These are phyloP conservation scores for Cynopterus brachyotis DNA, from an alignment of 2,113 vertebrate species.

Conservation along the genomic window DNA sequence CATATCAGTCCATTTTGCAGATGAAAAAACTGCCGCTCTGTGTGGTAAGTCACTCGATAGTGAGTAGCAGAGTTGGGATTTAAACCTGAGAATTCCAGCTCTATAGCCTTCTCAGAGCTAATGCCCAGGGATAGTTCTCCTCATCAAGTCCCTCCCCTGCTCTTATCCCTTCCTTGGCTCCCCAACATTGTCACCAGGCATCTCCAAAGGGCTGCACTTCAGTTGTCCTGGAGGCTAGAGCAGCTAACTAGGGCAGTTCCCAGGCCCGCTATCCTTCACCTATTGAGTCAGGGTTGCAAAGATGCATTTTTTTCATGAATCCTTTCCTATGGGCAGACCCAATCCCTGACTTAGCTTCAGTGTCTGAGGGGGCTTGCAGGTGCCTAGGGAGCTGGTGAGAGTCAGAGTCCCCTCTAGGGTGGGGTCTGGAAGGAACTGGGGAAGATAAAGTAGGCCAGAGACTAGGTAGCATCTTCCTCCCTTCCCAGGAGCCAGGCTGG, in stretches of 20 bases:
- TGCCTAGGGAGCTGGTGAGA: not conserved
- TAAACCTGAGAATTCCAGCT: not conserved
- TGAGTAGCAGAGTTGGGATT: not conserved
- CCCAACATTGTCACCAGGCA: not conserved
- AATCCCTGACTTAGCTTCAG: not conserved
- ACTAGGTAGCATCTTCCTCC: not conserved
- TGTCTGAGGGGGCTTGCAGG: not conserved
- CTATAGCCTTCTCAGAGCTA: not conserved
- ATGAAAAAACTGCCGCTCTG: not conserved
- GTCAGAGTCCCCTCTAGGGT: not conserved
- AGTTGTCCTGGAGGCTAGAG: not conserved
- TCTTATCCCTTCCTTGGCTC: not conserved
- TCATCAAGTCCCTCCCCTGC: not conserved
- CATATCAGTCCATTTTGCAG: not conserved
- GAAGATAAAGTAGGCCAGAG: not conserved
- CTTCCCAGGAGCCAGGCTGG: not conserved
- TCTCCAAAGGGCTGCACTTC: not conserved
- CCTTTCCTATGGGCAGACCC: not conserved
- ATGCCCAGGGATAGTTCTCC: not conserved
- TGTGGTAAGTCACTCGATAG: not conserved
- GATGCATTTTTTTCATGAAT: not conserved
- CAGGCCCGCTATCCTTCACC: rapidly evolving
- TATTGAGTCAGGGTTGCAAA: not conserved
- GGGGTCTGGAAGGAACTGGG: not conserved
- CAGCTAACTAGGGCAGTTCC: not conserved